Evolutionary conservation across 2,113 vertebrate genomes (phyloP).

Genomic region (Cyanoderma ruficeps): DNA sequence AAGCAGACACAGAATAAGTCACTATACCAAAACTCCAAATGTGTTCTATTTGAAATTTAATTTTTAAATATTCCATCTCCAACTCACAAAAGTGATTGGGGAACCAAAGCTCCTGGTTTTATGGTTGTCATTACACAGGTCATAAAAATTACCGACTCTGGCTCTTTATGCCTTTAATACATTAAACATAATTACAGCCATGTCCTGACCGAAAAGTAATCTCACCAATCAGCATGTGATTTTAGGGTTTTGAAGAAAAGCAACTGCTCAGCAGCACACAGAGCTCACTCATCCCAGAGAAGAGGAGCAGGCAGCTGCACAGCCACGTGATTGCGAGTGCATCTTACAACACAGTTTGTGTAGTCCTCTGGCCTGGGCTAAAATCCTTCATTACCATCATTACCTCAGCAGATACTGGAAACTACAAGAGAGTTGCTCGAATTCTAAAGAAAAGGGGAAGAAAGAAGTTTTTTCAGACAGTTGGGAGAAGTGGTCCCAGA

Average conservation of each 20-base stretch:
- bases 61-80: not conserved
- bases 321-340: not conserved
- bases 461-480: not conserved
- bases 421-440: not conserved
- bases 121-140: conserved; percentile 44
- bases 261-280: not conserved
- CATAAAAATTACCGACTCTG: conserved; percentile 59
- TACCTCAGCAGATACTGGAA: not conserved
- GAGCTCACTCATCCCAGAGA: not conserved
- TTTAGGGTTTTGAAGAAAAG: not conserved
- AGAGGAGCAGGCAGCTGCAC: not conserved
- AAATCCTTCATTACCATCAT: not conserved
- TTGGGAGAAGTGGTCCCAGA: not conserved
- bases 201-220: not conserved
- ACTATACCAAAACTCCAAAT: not conserved
- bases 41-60: not conserved
- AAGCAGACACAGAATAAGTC: not conserved
- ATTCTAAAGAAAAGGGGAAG: not conserved
- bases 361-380: not conserved
- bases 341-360: not conserved
- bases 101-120: not conserved
- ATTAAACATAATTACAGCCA: conserved; percentile 37
- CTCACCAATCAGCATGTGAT: conserved; percentile 7
- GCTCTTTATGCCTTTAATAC: not conserved
- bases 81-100: not conserved